phyloP scores from a whole-genome alignment of 2,797 vertebrate genomes.

The Lepilemur ruficaudatus region DNA sequence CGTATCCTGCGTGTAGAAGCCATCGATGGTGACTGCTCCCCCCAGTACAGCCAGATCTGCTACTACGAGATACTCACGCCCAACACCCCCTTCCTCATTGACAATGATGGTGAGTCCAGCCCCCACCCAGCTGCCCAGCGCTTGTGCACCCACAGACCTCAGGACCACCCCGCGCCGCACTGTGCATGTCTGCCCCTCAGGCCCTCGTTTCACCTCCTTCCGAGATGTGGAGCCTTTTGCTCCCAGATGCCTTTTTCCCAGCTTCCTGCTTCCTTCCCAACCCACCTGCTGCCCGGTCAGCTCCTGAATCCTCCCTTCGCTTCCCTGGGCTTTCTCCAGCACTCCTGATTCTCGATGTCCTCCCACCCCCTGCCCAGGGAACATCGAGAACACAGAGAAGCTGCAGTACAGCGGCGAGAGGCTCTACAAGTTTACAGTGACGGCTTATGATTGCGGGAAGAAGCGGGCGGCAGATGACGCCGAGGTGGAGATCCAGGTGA shows the following conservation, averaged over 20 bases:
- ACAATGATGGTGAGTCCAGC: constrained; percentile 92
- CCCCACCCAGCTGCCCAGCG: neutral
- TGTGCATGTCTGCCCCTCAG: neutral
- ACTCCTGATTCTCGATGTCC: neutral
- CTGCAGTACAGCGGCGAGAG: constrained; percentile 94
- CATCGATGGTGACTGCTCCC: constrained; percentile 97
- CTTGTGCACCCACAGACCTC: neutral
- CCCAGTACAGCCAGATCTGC: constrained; percentile 99
- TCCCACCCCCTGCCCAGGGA: constrained; percentile 85
- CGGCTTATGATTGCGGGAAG: constrained; percentile 98
- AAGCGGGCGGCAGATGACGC: constrained; percentile 96
- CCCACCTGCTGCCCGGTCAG: neutral
- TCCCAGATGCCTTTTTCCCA: neutral
- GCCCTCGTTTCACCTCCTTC: neutral
- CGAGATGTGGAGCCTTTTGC: neutral
- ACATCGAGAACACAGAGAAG: constrained; percentile 98
- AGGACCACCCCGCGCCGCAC: fast-evolving
- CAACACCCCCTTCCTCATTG: constrained; percentile 97
- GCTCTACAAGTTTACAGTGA: constrained; percentile 96
- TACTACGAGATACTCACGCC: constrained; percentile 99
- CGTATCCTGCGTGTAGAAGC: constrained; percentile 96
- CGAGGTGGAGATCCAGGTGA: constrained; percentile 96
- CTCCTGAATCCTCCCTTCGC: neutral
- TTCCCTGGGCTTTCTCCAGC: neutral
- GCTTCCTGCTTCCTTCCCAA: neutral